Evolutionary conservation across 2,888 invertebrate genomes (phyloP).

Genomic region (Dermolepida albohirtum): DNA sequence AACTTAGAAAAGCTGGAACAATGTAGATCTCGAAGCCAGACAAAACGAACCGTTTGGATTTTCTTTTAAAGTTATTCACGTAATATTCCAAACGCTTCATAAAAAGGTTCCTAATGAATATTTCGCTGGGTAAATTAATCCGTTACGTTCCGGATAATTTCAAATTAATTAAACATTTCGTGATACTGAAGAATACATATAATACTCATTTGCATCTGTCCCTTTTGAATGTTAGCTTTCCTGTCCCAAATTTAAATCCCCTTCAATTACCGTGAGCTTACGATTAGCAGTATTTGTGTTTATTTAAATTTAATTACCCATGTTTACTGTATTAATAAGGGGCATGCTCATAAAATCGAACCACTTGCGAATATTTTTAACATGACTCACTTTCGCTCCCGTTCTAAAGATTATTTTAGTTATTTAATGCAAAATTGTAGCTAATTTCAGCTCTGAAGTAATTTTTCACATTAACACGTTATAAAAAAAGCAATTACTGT

Average conservation of each 20-base stretch:
- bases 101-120: slow-evolving; percentile 18
- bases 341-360: slow-evolving; percentile 8
- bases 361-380: background rate
- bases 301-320: slow-evolving; percentile 16
- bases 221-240: slow-evolving; percentile 8
- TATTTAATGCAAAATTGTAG: no score
- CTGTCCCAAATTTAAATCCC: slow-evolving; percentile 16
- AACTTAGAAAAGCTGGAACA: no score
- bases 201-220: slow-evolving; percentile 29
- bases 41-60: no score
- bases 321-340: slow-evolving; percentile 17
- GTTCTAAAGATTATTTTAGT: no score
- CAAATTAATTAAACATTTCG: slow-evolving; percentile 33
- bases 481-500: no score
- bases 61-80: no score
- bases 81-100: background rate
- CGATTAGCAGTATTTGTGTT: slow-evolving; percentile 14
- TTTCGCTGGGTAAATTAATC: slow-evolving; percentile 13
- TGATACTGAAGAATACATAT: slow-evolving; percentile 23
- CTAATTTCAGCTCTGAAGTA: no score
- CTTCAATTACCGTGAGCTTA: slow-evolving; percentile 29
- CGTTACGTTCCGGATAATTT: slow-evolving; percentile 24
- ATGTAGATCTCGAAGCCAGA: no score
- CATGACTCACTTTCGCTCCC: no score
- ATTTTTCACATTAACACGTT: no score